Conservation (phyloP, 2,888 invertebrate species). For the Diarsia dahlii region DNA sequence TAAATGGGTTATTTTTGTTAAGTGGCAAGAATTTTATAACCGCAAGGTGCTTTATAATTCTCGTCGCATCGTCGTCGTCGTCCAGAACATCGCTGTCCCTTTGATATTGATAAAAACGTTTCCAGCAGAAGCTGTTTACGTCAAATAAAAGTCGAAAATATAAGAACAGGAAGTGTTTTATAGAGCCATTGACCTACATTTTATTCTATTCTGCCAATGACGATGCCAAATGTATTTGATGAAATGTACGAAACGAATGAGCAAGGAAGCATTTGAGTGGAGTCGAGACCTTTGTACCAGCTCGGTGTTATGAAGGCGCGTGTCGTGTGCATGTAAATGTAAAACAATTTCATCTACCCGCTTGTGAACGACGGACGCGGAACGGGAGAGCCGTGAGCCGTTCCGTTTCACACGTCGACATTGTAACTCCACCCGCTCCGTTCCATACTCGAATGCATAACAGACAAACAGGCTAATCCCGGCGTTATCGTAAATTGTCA, state of each 20-base stretch:
- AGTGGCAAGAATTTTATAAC: constrained; percentile 31
- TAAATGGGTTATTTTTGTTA: constrained; percentile 24
- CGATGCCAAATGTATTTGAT: constrained; percentile 73
- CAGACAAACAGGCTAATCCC: constrained; percentile 91
- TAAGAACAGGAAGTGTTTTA: constrained; percentile 65
- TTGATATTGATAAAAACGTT: constrained; percentile 59
- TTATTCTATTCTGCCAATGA: constrained; percentile 68
- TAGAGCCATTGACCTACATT: constrained; percentile 70
- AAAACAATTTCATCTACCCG: constrained; percentile 78
- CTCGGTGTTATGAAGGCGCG: constrained; percentile 72
- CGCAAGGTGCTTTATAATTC: constrained; percentile 36
- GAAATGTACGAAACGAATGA: constrained; percentile 71
- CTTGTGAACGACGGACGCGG: constrained; percentile 61
- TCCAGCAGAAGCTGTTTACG: constrained; percentile 50
- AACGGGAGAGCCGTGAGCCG: constrained; percentile 65
- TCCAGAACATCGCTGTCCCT: constrained; percentile 30
- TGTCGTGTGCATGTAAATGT: constrained; percentile 80
- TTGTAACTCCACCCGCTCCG: constrained; percentile 73
- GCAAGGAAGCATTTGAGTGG: constrained; percentile 64
- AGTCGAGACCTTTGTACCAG: constrained; percentile 67
- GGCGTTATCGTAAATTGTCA: constrained; percentile 91
- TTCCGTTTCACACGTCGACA: constrained; percentile 78
- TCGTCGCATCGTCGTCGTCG: constrained; percentile 14
- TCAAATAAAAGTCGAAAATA: constrained; percentile 62
- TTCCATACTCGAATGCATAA: constrained; percentile 85